phyloP scores from a whole-genome alignment of 1,140 invertebrate species.

The Drosophila guanche region DNA sequence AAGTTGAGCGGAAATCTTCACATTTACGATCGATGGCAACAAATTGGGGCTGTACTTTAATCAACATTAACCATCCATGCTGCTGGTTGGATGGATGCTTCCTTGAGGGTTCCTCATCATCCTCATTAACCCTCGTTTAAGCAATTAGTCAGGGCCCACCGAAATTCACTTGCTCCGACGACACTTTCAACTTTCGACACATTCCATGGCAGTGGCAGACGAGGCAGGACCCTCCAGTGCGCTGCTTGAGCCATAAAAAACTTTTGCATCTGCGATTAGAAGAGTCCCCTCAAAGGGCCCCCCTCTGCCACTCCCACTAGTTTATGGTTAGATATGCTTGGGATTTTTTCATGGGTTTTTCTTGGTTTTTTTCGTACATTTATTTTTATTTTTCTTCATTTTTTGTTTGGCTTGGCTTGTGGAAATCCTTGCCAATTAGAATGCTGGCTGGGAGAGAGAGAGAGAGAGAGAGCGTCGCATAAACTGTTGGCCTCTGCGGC shows the following conservation, averaged over 20 bases:
- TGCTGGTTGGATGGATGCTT: too few species aligned
- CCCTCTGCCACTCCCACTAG: constrained; percentile 26
- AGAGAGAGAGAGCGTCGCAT: constrained; percentile 41
- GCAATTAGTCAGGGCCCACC: constrained; percentile 31
- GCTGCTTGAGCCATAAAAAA: constrained; percentile 43
- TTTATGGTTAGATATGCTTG: constrained; percentile 47
- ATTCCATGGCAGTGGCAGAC: constrained; percentile 18
- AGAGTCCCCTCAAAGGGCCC: too few species aligned
- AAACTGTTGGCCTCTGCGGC: constrained; percentile 61
- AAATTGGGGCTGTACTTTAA: constrained; percentile 21
- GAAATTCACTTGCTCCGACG: constrained; percentile 14
- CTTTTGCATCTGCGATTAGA: constrained; percentile 47
- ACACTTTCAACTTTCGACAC: constrained; percentile 44
- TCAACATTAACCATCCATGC: too few species aligned
- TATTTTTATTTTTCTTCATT: not conserved
- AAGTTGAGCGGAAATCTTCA: constrained; percentile 32
- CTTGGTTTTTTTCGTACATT: too few species aligned
- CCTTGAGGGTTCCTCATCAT: constrained; percentile 2
- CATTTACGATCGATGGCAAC: constrained; percentile 26
- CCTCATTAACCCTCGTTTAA: constrained; percentile 42
- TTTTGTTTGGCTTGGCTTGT: constrained; percentile 6
- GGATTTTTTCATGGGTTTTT: too few species aligned
- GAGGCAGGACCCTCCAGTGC: not conserved
- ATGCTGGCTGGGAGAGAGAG: constrained; percentile 34
- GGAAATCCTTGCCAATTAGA: constrained; percentile 63